Evolutionary conservation across 2,888 invertebrate genomes (phyloP).

Genomic region (Ischnura elegans): DNA sequence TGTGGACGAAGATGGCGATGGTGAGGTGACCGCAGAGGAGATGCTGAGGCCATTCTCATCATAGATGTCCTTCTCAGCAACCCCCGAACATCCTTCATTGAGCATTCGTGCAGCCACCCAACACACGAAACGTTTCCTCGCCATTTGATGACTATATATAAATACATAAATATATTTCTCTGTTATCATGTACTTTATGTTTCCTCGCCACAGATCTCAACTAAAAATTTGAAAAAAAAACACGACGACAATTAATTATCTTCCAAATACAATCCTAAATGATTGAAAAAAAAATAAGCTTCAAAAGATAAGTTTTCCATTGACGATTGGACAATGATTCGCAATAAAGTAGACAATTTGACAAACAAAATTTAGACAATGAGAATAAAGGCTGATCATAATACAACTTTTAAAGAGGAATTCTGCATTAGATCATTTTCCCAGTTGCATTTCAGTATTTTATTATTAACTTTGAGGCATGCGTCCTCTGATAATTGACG

Average conservation of each 20-base stretch:
- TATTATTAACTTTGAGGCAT: too few species aligned
- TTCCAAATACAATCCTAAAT: not conserved
- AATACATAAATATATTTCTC: not conserved
- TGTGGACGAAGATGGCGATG: slow-evolving; percentile 81
- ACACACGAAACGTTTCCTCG: not conserved
- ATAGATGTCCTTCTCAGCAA: not conserved
- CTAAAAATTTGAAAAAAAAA: slow-evolving; percentile 1
- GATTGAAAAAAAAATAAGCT: not conserved
- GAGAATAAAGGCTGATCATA: not conserved
- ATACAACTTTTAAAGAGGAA: not conserved
- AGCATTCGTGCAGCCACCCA: slow-evolving; percentile 41
- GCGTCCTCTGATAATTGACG: too few species aligned
- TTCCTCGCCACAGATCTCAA: not conserved
- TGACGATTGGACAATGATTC: not conserved
- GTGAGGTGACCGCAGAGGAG: slow-evolving; percentile 81
- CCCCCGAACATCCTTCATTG: not conserved
- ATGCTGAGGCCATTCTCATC: slow-evolving; percentile 78
- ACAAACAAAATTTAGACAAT: not conserved
- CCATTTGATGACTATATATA: not conserved
- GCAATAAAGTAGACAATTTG: not conserved
- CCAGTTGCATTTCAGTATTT: not conserved
- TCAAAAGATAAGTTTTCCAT: not conserved
- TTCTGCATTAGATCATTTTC: not conserved
- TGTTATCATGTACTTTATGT: slow-evolving; percentile 36
- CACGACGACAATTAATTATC: not conserved